phyloP scores from a whole-genome alignment of 2,113 vertebrate species.

The Pitta sordida region DNA sequence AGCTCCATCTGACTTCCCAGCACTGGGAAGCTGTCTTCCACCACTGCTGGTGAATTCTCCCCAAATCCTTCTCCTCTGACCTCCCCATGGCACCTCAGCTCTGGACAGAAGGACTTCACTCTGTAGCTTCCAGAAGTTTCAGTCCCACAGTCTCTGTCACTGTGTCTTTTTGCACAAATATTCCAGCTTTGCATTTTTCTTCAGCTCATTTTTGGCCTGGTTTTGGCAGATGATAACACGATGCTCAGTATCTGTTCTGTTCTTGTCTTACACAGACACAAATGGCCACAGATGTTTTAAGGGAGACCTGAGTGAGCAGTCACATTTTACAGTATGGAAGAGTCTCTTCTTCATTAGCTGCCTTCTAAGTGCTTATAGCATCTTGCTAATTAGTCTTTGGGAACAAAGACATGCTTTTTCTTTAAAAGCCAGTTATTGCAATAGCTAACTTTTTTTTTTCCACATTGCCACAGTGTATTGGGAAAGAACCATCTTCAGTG shows the following conservation, averaged over 20 bases:
- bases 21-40: background rate
- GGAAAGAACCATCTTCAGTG: background rate
- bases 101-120: background rate
- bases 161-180: background rate
- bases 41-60: background rate
- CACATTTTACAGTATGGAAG: background rate
- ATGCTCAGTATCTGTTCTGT: background rate
- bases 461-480: background rate
- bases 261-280: background rate
- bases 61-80: background rate
- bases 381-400: slow-evolving; percentile 23
- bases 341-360: background rate
- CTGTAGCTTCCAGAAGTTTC: background rate
- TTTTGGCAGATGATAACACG: background rate
- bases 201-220: background rate
- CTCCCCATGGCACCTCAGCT: background rate
- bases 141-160: background rate
- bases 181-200: background rate
- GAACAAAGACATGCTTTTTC: background rate
- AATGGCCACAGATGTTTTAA: background rate
- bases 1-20: background rate
- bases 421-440: background rate
- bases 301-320: background rate
- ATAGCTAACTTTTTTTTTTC: background rate
- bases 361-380: background rate